A percentile compares a stretch with the other conserved stretches of the same genome.
Conservation (phyloP, 2,113 vertebrate genomes). For the Cebidichthys violaceus region DNA sequence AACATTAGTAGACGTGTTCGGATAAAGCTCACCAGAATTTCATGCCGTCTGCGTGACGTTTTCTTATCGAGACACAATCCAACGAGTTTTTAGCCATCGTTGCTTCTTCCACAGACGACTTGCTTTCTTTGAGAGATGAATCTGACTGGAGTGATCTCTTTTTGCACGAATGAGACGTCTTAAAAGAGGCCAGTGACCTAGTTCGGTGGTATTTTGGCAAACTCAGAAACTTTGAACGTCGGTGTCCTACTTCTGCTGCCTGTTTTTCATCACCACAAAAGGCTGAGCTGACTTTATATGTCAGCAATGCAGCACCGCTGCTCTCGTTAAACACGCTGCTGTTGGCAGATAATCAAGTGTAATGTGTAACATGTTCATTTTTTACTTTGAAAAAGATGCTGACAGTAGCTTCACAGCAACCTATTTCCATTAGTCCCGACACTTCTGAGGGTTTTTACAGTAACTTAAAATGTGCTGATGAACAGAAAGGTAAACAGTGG, state of each 20-base stretch:
- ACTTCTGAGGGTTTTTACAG: neutral
- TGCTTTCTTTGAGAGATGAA: neutral
- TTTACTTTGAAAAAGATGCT: slow-evolving; percentile 33
- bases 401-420: neutral
- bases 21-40: slow-evolving; percentile 49
- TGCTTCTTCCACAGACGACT: neutral
- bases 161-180: slow-evolving; percentile 20
- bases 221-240: slow-evolving; percentile 49
- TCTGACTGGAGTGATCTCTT: slow-evolving; percentile 27
- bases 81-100: no score
- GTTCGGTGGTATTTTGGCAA: slow-evolving; percentile 69
- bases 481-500: neutral
- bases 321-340: slow-evolving; percentile 38
- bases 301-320: slow-evolving; percentile 26
- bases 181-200: slow-evolving; percentile 77
- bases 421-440: neutral
- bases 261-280: slow-evolving; percentile 57
- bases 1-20: neutral
- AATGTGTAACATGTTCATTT: neutral
- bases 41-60: neutral
- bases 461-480: slow-evolving; percentile 10
- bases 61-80: slow-evolving; percentile 14
- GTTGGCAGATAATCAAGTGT: slow-evolving; percentile 25
- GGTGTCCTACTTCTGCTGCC: slow-evolving; percentile 65
- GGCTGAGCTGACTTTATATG: slow-evolving; percentile 14